Base-by-base conservation (phyloP, 1,140 invertebrate species). In the Drosophila navojoa region DNA sequence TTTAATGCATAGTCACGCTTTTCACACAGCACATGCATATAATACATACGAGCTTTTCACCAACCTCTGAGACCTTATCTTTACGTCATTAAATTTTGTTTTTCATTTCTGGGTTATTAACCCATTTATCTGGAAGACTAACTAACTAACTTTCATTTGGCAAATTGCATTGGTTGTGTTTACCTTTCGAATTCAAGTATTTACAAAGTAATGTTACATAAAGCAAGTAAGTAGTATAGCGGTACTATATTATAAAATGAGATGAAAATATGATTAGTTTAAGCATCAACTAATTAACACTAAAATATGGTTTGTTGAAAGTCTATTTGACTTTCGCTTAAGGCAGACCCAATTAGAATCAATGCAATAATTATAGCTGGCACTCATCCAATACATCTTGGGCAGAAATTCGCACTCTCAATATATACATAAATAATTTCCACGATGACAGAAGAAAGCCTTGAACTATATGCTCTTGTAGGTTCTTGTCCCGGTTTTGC, bases 1-100 rank as follows among this genome's bases (percentile, higher is more conserved):
- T 66, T 67, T 66, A 25, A 66, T 67, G 69, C 69, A 47, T 19
- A 67, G 70, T 72, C 70, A 72, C 63, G 70, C 63, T 59, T 72
- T 72, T 72, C 70, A 52, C 55, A 72, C 63, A 70, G 44, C n/a
- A 9, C 15, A 15, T n/a, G 15, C n/a, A 44, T 44, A 16, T 16
- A 44, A 16, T 19, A 16, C 42, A 16, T 45, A 45, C 25, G 42
- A 22, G 32, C 53, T 49, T 40, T 68, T 58, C 11, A 50, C 35
- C 59, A 70, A 62, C 25, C 58, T 35, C 25, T 40, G 19, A 38
- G n/a, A 47, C 15, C 35, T 60, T 60, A 29, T 60, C 60, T 52
- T 22, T 47, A 6, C 25, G n/a, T 47, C 25, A 35, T 58, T 38
- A 40, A 27, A 11, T 57, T 13, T 44, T n/a, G 40, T 57, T 50